phyloP scores from a whole-genome alignment of 2,888 invertebrate genomes.

The Tiliacea aurago region DNA sequence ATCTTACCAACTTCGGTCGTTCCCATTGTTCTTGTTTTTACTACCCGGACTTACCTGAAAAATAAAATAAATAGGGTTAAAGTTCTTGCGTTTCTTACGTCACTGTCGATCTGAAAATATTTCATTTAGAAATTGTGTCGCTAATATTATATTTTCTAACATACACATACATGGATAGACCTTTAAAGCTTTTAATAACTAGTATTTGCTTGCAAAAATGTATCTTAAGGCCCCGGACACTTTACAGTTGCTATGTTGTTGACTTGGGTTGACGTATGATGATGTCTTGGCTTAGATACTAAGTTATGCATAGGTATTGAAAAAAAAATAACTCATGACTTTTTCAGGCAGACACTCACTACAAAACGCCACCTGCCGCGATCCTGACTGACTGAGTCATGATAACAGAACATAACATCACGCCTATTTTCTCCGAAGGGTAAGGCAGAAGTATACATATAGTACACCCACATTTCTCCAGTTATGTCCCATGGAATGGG shows the following conservation, averaged over 20 bases:
- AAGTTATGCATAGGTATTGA: background rate
- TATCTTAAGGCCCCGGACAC: background rate
- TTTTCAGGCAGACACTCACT: background rate
- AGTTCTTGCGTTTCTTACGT: constrained; percentile 1
- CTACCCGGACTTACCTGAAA: constrained; percentile 61
- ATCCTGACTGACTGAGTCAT: too few species aligned
- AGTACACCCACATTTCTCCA: background rate
- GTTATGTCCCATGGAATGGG: too few species aligned
- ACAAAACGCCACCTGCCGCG: background rate
- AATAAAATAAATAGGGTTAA: constrained; percentile 32
- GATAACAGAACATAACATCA: background rate
- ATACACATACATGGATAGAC: background rate
- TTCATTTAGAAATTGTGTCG: background rate
- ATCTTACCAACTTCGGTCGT: constrained; percentile 54
- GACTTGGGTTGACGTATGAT: background rate
- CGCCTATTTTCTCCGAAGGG: background rate
- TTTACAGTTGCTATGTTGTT: background rate
- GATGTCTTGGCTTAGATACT: too few species aligned
- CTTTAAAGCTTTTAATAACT: background rate
- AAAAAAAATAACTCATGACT: background rate
- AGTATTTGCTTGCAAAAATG: background rate
- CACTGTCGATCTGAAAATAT: background rate
- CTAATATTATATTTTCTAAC: background rate
- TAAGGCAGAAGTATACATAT: background rate
- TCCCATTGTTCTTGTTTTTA: constrained; percentile 26